phyloP scores from a whole-genome alignment of 2,113 vertebrate genomes.

The Corythoichthys intestinalis region DNA sequence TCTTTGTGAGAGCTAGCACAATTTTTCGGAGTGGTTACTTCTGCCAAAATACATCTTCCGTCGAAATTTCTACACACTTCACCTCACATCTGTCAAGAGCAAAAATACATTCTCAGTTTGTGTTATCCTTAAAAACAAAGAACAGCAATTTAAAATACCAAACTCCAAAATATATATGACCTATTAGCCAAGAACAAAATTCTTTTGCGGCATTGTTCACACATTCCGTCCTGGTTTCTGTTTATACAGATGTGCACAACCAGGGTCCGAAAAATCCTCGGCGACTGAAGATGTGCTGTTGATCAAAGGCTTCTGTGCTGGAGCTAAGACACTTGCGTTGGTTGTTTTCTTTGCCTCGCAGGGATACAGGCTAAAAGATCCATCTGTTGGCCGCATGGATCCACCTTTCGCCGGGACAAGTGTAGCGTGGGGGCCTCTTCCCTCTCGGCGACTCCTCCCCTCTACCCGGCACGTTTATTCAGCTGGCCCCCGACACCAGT shows the following conservation, averaged over 20 bases:
- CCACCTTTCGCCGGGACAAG: conserved; percentile 70
- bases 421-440: conserved; percentile 46
- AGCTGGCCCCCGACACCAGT: conserved; percentile 71
- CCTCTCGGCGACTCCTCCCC: conserved; percentile 35
- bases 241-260: conserved; percentile 93
- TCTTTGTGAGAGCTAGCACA: too few species aligned
- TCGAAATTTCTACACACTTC: conserved; percentile 7
- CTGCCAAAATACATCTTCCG: too few species aligned
- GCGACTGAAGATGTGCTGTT: conserved; percentile 78
- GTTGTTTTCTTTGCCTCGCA: conserved; percentile 58
- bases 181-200: conserved; percentile 67
- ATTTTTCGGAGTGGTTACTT: too few species aligned
- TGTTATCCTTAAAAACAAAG: conserved; percentile 65
- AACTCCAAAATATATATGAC: conserved; percentile 59
- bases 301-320: conserved; percentile 90
- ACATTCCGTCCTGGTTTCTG: conserved; percentile 81
- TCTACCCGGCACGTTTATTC: conserved; percentile 68
- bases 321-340: conserved; percentile 84
- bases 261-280: conserved; percentile 77
- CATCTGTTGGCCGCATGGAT: conserved; percentile 92
- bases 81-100: conserved; percentile 32
- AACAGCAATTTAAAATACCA: conserved; percentile 50
- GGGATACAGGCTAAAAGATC: conserved; percentile 81
- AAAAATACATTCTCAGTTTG: conserved; percentile 35
- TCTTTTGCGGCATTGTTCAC: conserved; percentile 79